These are phyloP conservation scores for Triops cancriformis DNA, from an alignment of 1,140 invertebrate genomes.

Conservation along the genomic window DNA sequence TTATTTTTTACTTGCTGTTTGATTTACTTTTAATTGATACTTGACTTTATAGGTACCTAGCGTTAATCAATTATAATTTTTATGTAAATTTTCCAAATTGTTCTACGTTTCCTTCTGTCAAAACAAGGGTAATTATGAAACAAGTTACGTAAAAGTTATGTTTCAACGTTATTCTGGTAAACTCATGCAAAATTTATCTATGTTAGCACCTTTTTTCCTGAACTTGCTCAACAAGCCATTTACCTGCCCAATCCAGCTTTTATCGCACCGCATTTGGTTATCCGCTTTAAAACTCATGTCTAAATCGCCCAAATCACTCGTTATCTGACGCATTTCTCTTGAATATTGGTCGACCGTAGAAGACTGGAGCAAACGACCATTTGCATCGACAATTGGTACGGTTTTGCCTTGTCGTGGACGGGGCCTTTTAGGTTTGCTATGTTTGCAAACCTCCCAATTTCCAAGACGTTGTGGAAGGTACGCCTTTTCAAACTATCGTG, in stretches of 20 bases:
- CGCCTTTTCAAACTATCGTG: conserved; percentile 26
- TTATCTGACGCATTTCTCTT: neutral
- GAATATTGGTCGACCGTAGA: neutral
- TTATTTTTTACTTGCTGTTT: no score
- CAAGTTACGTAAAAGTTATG: no score
- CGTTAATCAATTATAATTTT: no score
- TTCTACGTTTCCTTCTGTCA: no score
- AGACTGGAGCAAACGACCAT: neutral
- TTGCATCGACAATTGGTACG: conserved; percentile 2
- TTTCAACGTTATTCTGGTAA: no score
- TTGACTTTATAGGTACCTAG: no score
- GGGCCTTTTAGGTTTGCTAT: conserved; percentile 17
- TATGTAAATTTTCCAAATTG: no score
- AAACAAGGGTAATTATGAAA: no score
- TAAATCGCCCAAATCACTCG: neutral
- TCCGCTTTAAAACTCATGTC: neutral
- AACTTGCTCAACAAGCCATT: neutral
- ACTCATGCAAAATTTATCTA: no score
- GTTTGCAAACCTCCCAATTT: conserved; percentile 23
- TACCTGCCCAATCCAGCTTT: neutral
- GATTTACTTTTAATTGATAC: no score
- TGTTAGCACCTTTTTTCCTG: no score
- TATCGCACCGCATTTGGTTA: neutral
- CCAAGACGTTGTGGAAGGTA: conserved; percentile 22
- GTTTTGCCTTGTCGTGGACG: conserved; percentile 14